These are phyloP conservation scores for Margaritifera margaritifera DNA, from an alignment of 2,888 invertebrate genomes.

Conservation along the genomic window DNA sequence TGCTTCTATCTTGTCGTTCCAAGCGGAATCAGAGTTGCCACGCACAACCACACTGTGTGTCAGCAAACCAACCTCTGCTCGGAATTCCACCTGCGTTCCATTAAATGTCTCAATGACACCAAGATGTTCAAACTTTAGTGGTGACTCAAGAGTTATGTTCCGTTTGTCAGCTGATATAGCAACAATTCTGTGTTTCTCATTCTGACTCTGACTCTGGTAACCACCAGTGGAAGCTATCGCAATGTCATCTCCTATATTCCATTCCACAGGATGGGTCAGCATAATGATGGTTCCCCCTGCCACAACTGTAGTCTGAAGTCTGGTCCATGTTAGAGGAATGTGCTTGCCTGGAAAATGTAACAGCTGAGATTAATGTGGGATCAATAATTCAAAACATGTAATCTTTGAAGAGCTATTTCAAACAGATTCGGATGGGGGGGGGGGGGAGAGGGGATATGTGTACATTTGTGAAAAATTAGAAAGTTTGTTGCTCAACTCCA, in stretches of 20 bases:
- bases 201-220: conserved; percentile 54
- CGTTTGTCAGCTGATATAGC: conserved; percentile 40
- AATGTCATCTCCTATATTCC: conserved; percentile 53
- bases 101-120: conserved; percentile 41
- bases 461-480: too few species aligned
- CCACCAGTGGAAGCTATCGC: conserved; percentile 66
- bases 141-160: conserved; percentile 48
- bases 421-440: too few species aligned
- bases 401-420: too few species aligned
- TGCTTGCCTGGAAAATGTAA: conserved; percentile 38
- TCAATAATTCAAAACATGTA: too few species aligned
- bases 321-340: conserved; percentile 54
- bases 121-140: conserved; percentile 48
- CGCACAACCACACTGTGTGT: conserved; percentile 58
- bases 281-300: conserved; percentile 45
- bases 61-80: conserved; percentile 65
- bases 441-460: too few species aligned
- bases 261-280: conserved; percentile 46
- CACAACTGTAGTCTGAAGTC: conserved; percentile 43
- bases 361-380: not conserved
- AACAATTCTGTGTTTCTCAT: conserved; percentile 52
- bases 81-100: conserved; percentile 34
- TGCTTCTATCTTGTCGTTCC: conserved; percentile 55
- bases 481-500: too few species aligned
- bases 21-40: conserved; percentile 48